Base-by-base conservation (phyloP, 1,140 invertebrate species). In the Magallana gigas region DNA sequence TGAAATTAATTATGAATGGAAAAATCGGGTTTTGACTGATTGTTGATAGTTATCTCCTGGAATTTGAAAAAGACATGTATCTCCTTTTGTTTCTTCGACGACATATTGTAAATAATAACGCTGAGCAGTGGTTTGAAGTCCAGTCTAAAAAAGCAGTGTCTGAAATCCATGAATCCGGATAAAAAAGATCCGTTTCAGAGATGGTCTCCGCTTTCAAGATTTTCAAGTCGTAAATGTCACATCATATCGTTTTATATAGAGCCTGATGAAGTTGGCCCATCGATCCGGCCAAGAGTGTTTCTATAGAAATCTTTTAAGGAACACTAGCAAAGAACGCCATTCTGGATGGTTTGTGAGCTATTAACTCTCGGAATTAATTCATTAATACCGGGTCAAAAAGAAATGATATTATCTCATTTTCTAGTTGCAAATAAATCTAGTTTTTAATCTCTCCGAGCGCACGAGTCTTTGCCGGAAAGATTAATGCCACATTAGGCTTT, bases 351-450 rank as follows among this genome's bases (percentile, higher is more conserved):
- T 84, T 60, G 14, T 62, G 83, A 18, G 83, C 59, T 62, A 84
- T 84, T 84, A 84, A 84, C 57, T 84, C 83, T 60, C 57, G 58
- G 83, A 84, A 84, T 84, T 84, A 84, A 84, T 84, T 84, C 83
- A 84, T 84, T 84, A 84, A 84, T 84, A 84, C 83, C 83, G 23
- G 83, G 83, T 84, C 83, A 84, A 58, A 84, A 60, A 18, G 29
- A 62, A 60, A 62, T 58, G 57, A 84, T 62, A 60, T 84, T 84
- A 62, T 84, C 57, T 84, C 59, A 62, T 84, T 83, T 76, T 76
- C 68, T 76, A 76, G 68, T 76, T 76, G 68, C 68, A 76, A 76
- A 76, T 76, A 76, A 76, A 76, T 76, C 68, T 76, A 76, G 68
- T 76, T 76, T 76, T 76, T 76, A 76, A 76, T 76, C 68, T 76